These are phyloP conservation scores for Genyomyrus donnyi DNA, from an alignment of 2,113 vertebrate genomes.

Conservation along the genomic window DNA sequence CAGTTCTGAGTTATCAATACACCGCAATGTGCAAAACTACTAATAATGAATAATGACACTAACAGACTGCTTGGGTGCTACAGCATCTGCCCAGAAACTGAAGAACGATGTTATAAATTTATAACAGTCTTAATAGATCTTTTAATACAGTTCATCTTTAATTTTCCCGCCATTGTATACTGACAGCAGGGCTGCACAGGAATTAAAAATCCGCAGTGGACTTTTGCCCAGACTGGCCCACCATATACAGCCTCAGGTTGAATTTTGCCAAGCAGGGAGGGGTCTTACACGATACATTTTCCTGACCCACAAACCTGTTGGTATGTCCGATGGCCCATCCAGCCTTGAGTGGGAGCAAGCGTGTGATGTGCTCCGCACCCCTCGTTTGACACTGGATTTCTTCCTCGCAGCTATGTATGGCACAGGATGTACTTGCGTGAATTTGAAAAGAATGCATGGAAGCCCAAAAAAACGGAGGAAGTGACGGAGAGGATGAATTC, in stretches of 20 bases:
- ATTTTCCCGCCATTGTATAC: background rate
- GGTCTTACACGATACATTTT: background rate
- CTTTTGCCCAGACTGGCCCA: background rate
- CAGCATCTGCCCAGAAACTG: background rate
- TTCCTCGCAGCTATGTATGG: slow-evolving; percentile 67
- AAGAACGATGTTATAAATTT: background rate
- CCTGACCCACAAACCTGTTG: background rate
- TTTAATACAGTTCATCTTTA: background rate
- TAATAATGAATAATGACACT: background rate
- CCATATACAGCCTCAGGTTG: background rate
- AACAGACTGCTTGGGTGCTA: background rate
- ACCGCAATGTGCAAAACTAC: background rate
- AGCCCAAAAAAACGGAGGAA: slow-evolving; percentile 31
- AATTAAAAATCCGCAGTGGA: background rate
- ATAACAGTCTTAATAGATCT: background rate
- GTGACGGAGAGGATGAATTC: slow-evolving; percentile 30
- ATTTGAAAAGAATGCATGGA: slow-evolving; percentile 42
- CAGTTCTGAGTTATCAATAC: background rate
- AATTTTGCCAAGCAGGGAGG: background rate
- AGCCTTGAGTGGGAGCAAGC: background rate
- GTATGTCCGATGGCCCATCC: background rate
- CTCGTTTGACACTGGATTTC: background rate
- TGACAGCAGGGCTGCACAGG: background rate
- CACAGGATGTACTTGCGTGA: slow-evolving; percentile 57
- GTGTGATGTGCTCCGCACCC: background rate